Base-by-base conservation (phyloP, 2,888 invertebrate species). In the Philaethria dido region DNA sequence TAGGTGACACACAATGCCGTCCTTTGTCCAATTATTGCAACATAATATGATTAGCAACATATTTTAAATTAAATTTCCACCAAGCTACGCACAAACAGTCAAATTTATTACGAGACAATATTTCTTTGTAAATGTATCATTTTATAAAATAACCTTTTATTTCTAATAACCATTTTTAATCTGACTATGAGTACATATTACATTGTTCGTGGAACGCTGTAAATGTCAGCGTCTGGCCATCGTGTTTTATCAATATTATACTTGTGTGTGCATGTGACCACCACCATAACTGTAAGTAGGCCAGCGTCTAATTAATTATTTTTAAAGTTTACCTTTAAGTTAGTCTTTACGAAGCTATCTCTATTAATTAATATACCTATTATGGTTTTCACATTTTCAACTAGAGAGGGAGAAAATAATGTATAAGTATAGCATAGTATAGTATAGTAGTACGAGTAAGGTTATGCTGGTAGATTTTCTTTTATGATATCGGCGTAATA, bases 241-340 rank as follows among this genome's bases (percentile, higher is more conserved):
- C 14, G 36, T 14, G 39, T 20, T 57, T 57, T 57, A 57, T 57
- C 25, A 57, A 57, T 57, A 57, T 42, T 42, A 11, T 22, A 57
- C 55, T n/a, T 22, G n/a, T 55, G 48, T 25, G 29, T 33, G 52
- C 29, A 42, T n/a, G 42, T 42, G 22, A 22, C 42, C n/a, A 16
- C 16, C 11, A 25, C 42, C 11, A 13, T 18, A 14, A 1, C 18
- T 33, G 55, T 55, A 22, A n/a, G 55, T 14, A 55, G 55, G 14
- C 29, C 50, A 11, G 52, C 16, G 13, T 16, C 42, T 18, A 22
- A 57, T 57, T n/a, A 57, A 57, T 57, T 57, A 57, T 57, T 57
- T 42, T 42, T 42, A 42, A 22, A 57, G 42, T 42, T 57, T 42
- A 39, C 55, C n/a, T 18, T 36, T 55, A 39, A 14, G 6, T 55